phyloP scores from a whole-genome alignment of 2,888 invertebrate genomes.

The Penaeus monodon region DNA sequence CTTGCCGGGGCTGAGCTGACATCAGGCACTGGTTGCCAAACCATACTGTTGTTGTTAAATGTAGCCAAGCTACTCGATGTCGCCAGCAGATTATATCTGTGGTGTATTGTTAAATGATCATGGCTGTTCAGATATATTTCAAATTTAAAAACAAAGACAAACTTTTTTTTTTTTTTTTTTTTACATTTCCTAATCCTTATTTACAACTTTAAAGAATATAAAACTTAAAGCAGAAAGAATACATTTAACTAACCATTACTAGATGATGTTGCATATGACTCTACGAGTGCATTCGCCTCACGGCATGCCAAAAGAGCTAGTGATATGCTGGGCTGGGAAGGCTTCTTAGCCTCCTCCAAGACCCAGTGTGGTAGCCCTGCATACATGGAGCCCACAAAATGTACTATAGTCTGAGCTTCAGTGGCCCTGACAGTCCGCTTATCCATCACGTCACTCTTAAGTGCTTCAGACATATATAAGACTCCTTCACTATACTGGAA shows the following conservation, averaged over 20 bases:
- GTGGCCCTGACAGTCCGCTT: conserved; percentile 56
- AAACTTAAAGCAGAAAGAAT: too few relatives aligned
- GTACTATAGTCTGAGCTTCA: conserved; percentile 48
- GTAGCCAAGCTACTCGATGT: conserved; percentile 56
- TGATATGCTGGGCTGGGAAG: conserved; percentile 23
- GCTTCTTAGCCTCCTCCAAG: not conserved
- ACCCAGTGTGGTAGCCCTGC: conserved; percentile 50
- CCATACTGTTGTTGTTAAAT: conserved; percentile 50
- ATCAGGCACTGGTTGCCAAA: conserved; percentile 52
- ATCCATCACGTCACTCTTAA: conserved; percentile 33
- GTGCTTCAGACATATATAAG: conserved; percentile 14
- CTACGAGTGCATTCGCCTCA: conserved; percentile 7
- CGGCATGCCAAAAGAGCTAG: conserved; percentile 42
- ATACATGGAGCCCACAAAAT: conserved; percentile 60
- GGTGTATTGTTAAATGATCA: not conserved
- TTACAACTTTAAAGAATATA: too few relatives aligned
- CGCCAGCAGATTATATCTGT: conserved; percentile 54
- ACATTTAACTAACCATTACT: too few relatives aligned
- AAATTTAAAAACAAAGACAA: too few relatives aligned
- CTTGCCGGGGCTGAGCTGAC: conserved; percentile 58
- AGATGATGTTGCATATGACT: too few relatives aligned
- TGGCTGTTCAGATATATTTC: not conserved
- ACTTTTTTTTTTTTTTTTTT: too few relatives aligned
- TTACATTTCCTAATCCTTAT: too few relatives aligned
- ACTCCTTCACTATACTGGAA: conserved; percentile 44